A percentile compares a stretch with the other conserved stretches of the same genome.
These are phyloP conservation scores for Venustaconcha ellipsiformis DNA, from an alignment of 1,140 invertebrate species.

Conservation along the genomic window DNA sequence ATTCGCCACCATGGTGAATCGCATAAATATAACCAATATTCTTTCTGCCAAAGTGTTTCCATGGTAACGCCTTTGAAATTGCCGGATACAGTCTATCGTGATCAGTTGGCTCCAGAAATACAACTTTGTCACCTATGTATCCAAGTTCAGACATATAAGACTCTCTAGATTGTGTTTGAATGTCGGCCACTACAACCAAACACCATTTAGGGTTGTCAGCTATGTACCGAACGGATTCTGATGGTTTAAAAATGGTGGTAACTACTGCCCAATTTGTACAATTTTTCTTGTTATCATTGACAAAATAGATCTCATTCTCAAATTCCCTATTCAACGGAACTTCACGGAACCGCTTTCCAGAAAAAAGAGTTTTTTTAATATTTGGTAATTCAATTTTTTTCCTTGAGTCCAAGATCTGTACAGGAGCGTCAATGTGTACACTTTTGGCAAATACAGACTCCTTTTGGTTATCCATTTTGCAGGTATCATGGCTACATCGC, in stretches of 20 bases:
- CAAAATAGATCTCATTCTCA: too few relatives aligned
- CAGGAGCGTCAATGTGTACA: too few relatives aligned
- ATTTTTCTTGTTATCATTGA: background rate
- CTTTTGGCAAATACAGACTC: too few relatives aligned
- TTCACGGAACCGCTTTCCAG: too few relatives aligned
- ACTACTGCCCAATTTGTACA: background rate
- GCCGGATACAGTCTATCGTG: slow-evolving; percentile 4
- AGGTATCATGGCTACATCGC: too few relatives aligned
- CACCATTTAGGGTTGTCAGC: background rate
- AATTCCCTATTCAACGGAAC: too few relatives aligned
- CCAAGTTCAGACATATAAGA: background rate
- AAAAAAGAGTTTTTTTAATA: too few relatives aligned
- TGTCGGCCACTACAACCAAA: background rate
- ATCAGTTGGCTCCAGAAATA: slow-evolving; percentile 5
- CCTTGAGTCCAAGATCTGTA: too few relatives aligned
- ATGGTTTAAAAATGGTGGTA: slow-evolving; percentile 4
- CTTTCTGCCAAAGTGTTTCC: slow-evolving; percentile 23
- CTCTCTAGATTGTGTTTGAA: background rate
- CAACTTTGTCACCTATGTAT: background rate
- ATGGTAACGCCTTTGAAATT: slow-evolving; percentile 13
- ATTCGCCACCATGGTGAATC: slow-evolving; percentile 16
- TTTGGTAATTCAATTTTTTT: too few relatives aligned
- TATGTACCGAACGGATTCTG: background rate
- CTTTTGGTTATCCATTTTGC: too few relatives aligned
- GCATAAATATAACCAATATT: slow-evolving; percentile 34